Conservation (phyloP, 2,113 vertebrate species). For the Odontesthes bonariensis region DNA sequence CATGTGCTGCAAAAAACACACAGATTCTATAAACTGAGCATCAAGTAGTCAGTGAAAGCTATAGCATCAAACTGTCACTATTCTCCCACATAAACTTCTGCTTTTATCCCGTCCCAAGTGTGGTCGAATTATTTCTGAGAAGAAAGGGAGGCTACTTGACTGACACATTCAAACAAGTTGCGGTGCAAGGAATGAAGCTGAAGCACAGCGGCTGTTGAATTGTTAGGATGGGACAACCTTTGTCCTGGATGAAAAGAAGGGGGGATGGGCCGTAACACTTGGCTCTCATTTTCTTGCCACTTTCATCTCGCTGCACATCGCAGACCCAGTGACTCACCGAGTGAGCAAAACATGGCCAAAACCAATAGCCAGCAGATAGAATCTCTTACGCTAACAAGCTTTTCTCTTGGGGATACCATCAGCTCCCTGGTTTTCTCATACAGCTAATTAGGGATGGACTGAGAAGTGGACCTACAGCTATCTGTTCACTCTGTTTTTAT, state of each 20-base stretch:
- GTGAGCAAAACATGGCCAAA: slow-evolving; percentile 73
- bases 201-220: slow-evolving; percentile 49
- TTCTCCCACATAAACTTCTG: slow-evolving; percentile 67
- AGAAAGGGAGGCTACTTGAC: slow-evolving; percentile 61
- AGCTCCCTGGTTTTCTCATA: slow-evolving; percentile 67
- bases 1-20: slow-evolving; percentile 6
- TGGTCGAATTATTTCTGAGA: slow-evolving; percentile 71
- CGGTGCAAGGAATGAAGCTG: slow-evolving; percentile 44
- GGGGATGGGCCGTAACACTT: slow-evolving; percentile 49
- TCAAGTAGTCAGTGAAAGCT: slow-evolving; percentile 43
- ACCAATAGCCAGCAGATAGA: slow-evolving; percentile 79
- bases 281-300: slow-evolving; percentile 58
- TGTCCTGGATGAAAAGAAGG: slow-evolving; percentile 55
- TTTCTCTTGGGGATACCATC: slow-evolving; percentile 77
- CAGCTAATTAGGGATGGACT: slow-evolving; percentile 77
- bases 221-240: slow-evolving; percentile 61
- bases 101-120: slow-evolving; percentile 73
- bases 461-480: slow-evolving; percentile 72
- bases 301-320: slow-evolving; percentile 70
- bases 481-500: slow-evolving; percentile 62
- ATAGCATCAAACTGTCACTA: slow-evolving; percentile 55
- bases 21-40: slow-evolving; percentile 35
- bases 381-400: slow-evolving; percentile 83
- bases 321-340: slow-evolving; percentile 74
- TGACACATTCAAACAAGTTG: slow-evolving; percentile 59